A percentile compares a stretch with the other conserved stretches of the same genome.
These are phyloP conservation scores for Hozukius guyotensis DNA, from an alignment of 2,797 vertebrate genomes.

Conservation along the genomic window DNA sequence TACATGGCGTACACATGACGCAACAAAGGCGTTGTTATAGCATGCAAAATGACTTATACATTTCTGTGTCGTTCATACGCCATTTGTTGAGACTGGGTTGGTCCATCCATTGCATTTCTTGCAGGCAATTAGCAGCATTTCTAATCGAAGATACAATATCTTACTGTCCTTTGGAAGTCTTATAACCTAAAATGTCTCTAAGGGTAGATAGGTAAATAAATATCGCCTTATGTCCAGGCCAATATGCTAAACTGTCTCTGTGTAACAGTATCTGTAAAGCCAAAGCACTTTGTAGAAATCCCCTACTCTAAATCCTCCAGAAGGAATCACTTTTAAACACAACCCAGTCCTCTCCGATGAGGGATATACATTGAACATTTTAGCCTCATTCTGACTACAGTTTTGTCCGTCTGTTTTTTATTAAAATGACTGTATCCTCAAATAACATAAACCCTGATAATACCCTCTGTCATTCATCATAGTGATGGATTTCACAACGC, in stretches of 20 bases:
- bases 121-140: neutral
- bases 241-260: neutral
- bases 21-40: too few species aligned
- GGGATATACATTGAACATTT: neutral
- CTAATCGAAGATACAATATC: neutral
- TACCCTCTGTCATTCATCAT: constrained; percentile 7
- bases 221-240: neutral
- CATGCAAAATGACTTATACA: too few species aligned
- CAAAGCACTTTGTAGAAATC: neutral
- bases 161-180: neutral
- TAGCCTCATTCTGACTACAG: neutral
- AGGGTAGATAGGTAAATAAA: neutral
- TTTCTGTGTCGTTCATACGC: too few species aligned
- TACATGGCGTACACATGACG: too few species aligned
- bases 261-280: constrained; percentile 4
- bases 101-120: neutral
- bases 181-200: neutral
- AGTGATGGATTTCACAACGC: constrained; percentile 7
- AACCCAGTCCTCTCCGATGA: neutral
- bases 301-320: neutral
- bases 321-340: constrained; percentile 19
- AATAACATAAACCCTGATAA: constrained; percentile 3
- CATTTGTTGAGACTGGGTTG: too few species aligned
- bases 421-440: constrained; percentile 5
- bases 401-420: constrained; percentile 23